Evolutionary conservation across 2,888 invertebrate genomes (phyloP).

Genomic region (Oscheius sp.): DNA sequence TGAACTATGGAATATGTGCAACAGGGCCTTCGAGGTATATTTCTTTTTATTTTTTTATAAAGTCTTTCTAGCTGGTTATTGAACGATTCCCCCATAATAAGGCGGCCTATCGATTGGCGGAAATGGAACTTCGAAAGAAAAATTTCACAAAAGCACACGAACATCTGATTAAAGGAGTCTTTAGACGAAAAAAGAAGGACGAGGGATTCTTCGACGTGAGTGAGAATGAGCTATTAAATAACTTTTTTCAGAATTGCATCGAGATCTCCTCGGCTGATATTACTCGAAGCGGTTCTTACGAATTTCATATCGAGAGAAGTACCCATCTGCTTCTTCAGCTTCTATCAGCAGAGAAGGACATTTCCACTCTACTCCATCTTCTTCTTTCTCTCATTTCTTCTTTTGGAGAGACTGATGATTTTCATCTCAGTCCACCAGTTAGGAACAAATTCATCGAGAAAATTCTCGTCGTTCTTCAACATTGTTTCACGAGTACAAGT

Average conservation of each 20-base stretch:
- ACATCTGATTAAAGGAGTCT: slow-evolving; percentile 43
- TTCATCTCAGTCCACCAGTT: not conserved
- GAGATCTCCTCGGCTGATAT: slow-evolving; percentile 48
- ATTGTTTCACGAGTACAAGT: not conserved
- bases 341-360: slow-evolving; percentile 32
- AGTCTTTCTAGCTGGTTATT: slow-evolving; percentile 33
- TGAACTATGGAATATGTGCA: slow-evolving; percentile 42
- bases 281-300: slow-evolving; percentile 40
- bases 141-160: slow-evolving; percentile 34
- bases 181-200: slow-evolving; percentile 46
- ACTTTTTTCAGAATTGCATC: slow-evolving; percentile 35
- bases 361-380: slow-evolving; percentile 36
- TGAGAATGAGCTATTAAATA: not conserved
- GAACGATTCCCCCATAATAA: slow-evolving; percentile 57
- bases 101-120: slow-evolving; percentile 50
- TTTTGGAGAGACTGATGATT: slow-evolving; percentile 42
- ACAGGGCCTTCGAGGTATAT: slow-evolving; percentile 40
- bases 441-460: not conserved
- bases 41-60: not conserved
- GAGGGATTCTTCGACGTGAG: slow-evolving; percentile 47
- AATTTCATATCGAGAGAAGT: slow-evolving; percentile 45
- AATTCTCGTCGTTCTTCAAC: not conserved
- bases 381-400: slow-evolving; percentile 31
- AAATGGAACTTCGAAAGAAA: slow-evolving; percentile 36
- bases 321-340: slow-evolving; percentile 34